Conservation (phyloP, 2,888 invertebrate genomes). For the Drosophila stalkeri region DNA sequence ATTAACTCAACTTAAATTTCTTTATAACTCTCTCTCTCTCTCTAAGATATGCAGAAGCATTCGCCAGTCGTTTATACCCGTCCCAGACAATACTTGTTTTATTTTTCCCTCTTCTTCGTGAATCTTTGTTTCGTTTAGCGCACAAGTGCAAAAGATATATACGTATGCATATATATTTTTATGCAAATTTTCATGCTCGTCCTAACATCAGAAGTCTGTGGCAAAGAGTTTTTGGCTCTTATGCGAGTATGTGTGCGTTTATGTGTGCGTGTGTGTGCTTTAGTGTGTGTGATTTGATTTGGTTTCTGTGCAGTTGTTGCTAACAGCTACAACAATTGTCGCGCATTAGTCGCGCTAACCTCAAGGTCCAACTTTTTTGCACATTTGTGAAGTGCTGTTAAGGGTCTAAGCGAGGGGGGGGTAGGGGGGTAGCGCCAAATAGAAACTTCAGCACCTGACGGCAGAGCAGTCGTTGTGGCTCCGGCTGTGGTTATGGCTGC, state of each 20-base stretch:
- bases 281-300: constrained; percentile 20
- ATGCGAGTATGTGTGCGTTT: constrained; percentile 6
- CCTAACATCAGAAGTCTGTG: constrained; percentile 54
- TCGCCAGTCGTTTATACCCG: background rate
- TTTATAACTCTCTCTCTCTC: background rate
- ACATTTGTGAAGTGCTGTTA: constrained; percentile 19
- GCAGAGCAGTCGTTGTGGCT: constrained; percentile 11
- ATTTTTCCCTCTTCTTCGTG: background rate
- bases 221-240: constrained; percentile 26
- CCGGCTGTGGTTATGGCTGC: background rate
- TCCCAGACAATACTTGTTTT: background rate
- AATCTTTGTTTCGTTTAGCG: constrained; percentile 26
- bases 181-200: constrained; percentile 68
- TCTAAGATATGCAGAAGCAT: background rate
- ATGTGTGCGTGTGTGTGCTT: constrained; percentile 43
- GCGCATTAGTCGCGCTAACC: constrained; percentile 65
- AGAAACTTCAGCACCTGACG: constrained; percentile 27
- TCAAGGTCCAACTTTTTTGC: constrained; percentile 50
- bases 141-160: constrained; percentile 48
- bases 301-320: constrained; percentile 40
- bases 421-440: background rate
- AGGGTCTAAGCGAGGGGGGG: background rate
- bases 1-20: background rate
- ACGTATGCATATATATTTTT: constrained; percentile 52
- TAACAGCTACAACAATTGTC: constrained; percentile 50